These are phyloP conservation scores for Drepana falcataria DNA, from an alignment of 2,888 invertebrate species.

Conservation along the genomic window DNA sequence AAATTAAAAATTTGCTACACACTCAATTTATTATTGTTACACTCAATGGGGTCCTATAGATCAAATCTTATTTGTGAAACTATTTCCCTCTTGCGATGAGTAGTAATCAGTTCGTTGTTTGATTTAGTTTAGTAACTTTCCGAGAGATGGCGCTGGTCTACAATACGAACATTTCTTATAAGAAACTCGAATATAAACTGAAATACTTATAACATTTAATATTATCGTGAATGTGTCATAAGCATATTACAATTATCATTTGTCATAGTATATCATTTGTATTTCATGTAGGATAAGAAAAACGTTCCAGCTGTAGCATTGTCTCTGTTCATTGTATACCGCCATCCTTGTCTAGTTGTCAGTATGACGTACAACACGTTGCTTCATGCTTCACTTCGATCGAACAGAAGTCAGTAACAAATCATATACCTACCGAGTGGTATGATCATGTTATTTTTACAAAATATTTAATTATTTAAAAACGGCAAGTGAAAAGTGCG, in stretches of 20 bases:
- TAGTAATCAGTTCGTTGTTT: background rate
- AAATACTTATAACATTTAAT: too few species aligned
- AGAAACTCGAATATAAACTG: too few species aligned
- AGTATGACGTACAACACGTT: slow-evolving; percentile 48
- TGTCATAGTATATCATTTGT: too few species aligned
- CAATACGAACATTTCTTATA: too few species aligned
- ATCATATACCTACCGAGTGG: slow-evolving; percentile 43
- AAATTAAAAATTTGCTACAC: too few species aligned
- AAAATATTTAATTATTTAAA: slow-evolving; percentile 33
- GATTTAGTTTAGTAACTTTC: slow-evolving; percentile 17
- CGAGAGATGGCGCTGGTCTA: slow-evolving; percentile 21
- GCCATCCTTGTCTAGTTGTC: slow-evolving; percentile 45
- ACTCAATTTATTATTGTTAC: too few species aligned
- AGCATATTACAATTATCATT: too few species aligned
- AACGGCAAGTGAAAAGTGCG: slow-evolving; percentile 25
- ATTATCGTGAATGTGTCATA: too few species aligned
- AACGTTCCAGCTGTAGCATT: slow-evolving; percentile 4
- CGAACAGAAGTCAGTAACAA: slow-evolving; percentile 70
- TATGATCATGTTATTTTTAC: slow-evolving; percentile 49
- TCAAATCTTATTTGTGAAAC: background rate
- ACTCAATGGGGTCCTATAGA: too few species aligned
- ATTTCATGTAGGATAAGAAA: too few species aligned
- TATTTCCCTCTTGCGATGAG: background rate
- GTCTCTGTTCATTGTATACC: slow-evolving; percentile 29
- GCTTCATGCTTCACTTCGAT: slow-evolving; percentile 38